Conservation (phyloP, 2,888 invertebrate species). For the Nemapogon koenigi region DNA sequence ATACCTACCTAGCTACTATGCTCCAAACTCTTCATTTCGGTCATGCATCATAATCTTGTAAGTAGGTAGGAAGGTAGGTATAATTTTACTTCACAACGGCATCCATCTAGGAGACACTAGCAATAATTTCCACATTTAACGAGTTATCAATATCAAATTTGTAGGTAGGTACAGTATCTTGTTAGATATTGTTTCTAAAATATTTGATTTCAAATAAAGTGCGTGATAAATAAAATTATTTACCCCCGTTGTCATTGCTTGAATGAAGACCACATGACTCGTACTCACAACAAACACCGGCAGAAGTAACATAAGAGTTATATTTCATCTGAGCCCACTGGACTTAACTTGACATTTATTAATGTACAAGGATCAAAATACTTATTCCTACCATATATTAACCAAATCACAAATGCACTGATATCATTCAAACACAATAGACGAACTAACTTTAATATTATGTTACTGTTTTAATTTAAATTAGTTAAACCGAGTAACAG, state of each 20-base stretch:
- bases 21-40: no score
- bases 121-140: no score
- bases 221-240: constrained; percentile 13
- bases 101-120: no score
- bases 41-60: no score
- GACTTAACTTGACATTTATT: not conserved
- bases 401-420: not conserved
- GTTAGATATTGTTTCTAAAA: not conserved
- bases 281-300: constrained; percentile 29
- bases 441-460: not conserved
- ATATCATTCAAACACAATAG: not conserved
- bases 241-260: constrained; percentile 56
- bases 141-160: no score
- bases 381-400: not conserved
- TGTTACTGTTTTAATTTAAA: not conserved
- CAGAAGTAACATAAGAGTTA: constrained; percentile 34
- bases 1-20: no score
- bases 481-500: not conserved
- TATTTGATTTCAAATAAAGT: not conserved
- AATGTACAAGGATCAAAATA: not conserved
- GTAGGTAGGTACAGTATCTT: no score
- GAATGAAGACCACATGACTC: constrained; percentile 42
- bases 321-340: constrained; percentile 27
- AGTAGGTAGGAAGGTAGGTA: no score
- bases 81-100: no score